Evolutionary conservation across 2,797 vertebrate genomes (phyloP), one percentile per base, ranked within the genome.

Genomic region (Notolabrus celidotus): DNA sequence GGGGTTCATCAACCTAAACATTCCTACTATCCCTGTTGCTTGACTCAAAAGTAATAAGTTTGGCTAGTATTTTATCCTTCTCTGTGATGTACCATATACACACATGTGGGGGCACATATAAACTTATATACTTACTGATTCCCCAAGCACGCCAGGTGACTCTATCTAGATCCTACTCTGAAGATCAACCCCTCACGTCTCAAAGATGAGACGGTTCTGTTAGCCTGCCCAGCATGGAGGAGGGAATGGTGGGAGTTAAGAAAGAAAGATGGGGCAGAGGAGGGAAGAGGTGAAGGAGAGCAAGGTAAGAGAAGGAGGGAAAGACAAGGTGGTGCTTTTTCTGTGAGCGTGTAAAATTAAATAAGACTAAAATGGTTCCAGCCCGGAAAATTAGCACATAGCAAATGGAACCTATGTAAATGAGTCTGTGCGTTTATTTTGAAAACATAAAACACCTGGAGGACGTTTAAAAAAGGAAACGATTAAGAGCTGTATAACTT

Each of bases 151-250:
- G 84, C 84, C 73, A 69, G 89, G 80, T 71, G 84, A 81, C 71
- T 75, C 62, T 83, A 82, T 75, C 86, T 75, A 79, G 77, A 88
- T 88, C 85, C 80, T 74, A 74, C 77, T 79, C 89, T 83, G 76
- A 87, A 88, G 88, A 92, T 92, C 90, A 90, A 89, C 86, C 87
- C 67, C 68, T 89, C 74, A 84, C 63, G 53, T 89, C 84, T 92
- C 85, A 85, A 86, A 92, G 85, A 86, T 60, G 29, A 88, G 84
- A 90, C 86, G 80, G 83, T 84, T 88, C 61, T 86, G 71, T 86
- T 76, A 67, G 60, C 77, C 71, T 84, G 84, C 87, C 69, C 73
- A 75, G 79, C 27, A 34, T 86, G 80, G 68, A 86, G 69, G 83
- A 84, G 74, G 74, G 74, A 54, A 71, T 79, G 68, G 78, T 78